phyloP scores from a whole-genome alignment of 2,888 invertebrate genomes.

The Melieria crassipennis region DNA sequence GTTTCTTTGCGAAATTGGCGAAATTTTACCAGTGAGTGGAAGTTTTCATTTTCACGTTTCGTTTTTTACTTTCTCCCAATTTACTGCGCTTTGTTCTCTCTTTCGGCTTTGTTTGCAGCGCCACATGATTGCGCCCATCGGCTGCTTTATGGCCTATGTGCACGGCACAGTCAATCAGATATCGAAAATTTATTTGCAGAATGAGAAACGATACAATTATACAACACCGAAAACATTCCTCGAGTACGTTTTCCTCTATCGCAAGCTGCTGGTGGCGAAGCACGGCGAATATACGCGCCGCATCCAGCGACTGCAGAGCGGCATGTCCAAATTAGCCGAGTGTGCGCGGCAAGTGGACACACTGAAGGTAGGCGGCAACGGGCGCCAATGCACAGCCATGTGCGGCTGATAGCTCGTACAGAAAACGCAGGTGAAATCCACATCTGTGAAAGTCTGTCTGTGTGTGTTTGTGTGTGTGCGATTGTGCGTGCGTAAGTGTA shows the following conservation, averaged over 20 bases:
- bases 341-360: constrained; percentile 89
- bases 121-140: constrained; percentile 75
- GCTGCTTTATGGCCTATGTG: constrained; percentile 90
- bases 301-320: constrained; percentile 86
- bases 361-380: constrained; percentile 72
- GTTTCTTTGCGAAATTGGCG: constrained; percentile 82
- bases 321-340: constrained; percentile 86
- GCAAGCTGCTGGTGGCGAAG: constrained; percentile 77
- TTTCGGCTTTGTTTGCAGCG: not conserved
- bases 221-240: constrained; percentile 98
- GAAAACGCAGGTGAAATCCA: too few relatives aligned
- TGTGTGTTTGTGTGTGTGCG: too few relatives aligned
- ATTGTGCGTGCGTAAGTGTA: too few relatives aligned
- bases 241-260: constrained; percentile 89
- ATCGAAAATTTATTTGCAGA: constrained; percentile 82
- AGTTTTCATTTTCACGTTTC: not conserved
- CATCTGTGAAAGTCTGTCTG: too few relatives aligned
- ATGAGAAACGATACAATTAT: constrained; percentile 93
- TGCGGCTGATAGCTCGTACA: not conserved
- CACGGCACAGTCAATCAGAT: constrained; percentile 90
- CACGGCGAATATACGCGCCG: constrained; percentile 77
- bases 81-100: constrained; percentile 1
- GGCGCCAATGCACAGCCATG: not conserved
- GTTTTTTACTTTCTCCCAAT: constrained; percentile 2
- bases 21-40: constrained; percentile 74